Percentiles rank a stretch among this genome's conserved stretches.
Evolutionary conservation across 1,140 invertebrate genomes (phyloP).

Genomic region (honey bee (Apis mellifera)): Amel_HAv3.1 CM009931.2:7420501-7421000

Average conservation of each 20-base stretch:
- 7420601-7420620: conserved; percentile 31
- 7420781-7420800: neutral
- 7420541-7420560: conserved; percentile 78
- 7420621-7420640: conserved; percentile 22
- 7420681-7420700: conserved; percentile 75
- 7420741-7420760: too few relatives aligned
- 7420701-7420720: conserved; percentile 74
- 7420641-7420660: conserved; percentile 13
- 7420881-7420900: too few relatives aligned
- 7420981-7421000: neutral
- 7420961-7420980: neutral
- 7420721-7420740: conserved; percentile 19
- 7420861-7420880: too few relatives aligned
- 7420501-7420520: conserved; percentile 72
- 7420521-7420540: conserved; percentile 72
- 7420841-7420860: too few relatives aligned
- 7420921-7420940: too few relatives aligned
- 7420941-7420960: neutral
- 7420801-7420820: too few relatives aligned
- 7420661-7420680: conserved; percentile 66
- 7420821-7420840: too few relatives aligned
- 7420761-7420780: neutral
- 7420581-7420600: conserved; percentile 38
- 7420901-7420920: too few relatives aligned
- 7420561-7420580: conserved; percentile 38